phyloP scores from a whole-genome alignment of 2,113 vertebrate species.

The Halichoerus grypus region DNA sequence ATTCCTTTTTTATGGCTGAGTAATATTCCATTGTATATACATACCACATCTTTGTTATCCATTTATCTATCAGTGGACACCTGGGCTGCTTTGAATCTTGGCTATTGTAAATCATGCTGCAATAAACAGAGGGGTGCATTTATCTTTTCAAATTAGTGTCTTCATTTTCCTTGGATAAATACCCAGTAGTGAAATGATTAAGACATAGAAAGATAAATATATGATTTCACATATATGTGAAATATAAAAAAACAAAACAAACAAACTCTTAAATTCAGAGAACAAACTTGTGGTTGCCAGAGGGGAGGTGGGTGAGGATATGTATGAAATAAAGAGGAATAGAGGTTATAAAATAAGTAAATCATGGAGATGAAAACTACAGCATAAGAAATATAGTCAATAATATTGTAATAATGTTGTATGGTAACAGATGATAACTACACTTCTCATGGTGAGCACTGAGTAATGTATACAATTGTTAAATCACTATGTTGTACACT shows the following conservation, averaged over 20 bases:
- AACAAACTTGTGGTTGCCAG: neutral
- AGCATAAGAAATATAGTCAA: neutral
- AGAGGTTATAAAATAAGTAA: neutral
- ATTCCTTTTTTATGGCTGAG: neutral
- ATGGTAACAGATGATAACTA: neutral
- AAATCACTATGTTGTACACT: neutral
- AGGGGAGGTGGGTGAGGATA: neutral
- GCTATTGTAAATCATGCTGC: neutral
- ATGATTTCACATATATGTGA: neutral
- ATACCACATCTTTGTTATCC: neutral
- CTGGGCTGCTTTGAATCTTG: neutral
- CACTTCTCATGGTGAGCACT: neutral
- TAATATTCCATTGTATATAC: neutral
- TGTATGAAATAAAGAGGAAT: neutral
- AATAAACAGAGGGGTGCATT: neutral
- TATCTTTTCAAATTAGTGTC: neutral
- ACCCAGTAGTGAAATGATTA: neutral
- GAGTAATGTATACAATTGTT: neutral
- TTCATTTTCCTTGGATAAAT: neutral
- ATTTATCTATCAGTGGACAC: neutral
- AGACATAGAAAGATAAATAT: neutral
- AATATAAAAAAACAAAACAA: neutral
- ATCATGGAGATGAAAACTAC: neutral
- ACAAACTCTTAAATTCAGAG: neutral
- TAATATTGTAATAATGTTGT: neutral